Evolutionary conservation across 2,888 invertebrate species (phyloP).

Genomic region (Platycnemis pennipes): DNA sequence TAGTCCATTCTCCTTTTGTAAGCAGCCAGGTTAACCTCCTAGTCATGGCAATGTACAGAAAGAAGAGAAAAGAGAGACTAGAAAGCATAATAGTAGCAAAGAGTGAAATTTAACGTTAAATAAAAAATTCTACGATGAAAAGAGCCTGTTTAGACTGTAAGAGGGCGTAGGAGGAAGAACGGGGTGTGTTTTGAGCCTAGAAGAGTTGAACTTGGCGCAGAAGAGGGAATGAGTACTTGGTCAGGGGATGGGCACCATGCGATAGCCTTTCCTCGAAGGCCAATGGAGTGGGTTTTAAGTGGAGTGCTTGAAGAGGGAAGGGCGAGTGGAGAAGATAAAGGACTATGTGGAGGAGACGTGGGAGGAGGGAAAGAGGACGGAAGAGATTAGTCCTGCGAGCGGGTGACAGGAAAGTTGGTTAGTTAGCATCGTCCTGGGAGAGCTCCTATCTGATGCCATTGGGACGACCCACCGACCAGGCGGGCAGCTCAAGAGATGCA

Average conservation of each 20-base stretch:
- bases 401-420: background rate
- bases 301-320: background rate
- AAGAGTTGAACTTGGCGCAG: background rate
- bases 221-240: background rate
- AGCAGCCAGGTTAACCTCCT: too few species aligned
- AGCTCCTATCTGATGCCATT: background rate
- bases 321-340: background rate
- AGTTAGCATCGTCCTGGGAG: background rate
- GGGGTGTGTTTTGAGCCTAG: background rate
- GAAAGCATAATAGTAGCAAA: too few species aligned
- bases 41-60: too few species aligned
- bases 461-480: background rate
- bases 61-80: too few species aligned
- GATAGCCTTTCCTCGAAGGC: background rate
- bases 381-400: background rate
- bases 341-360: background rate
- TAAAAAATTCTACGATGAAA: too few species aligned
- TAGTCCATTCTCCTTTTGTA: too few species aligned
- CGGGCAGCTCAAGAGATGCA: background rate
- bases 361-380: background rate
- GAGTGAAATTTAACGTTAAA: too few species aligned
- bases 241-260: background rate
- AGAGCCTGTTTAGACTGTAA: too few species aligned
- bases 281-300: constrained; percentile 1
- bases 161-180: background rate